Conservation (phyloP, 37 sponge, comb jelly and placozoan species). For the Halichondria panicea region DNA sequence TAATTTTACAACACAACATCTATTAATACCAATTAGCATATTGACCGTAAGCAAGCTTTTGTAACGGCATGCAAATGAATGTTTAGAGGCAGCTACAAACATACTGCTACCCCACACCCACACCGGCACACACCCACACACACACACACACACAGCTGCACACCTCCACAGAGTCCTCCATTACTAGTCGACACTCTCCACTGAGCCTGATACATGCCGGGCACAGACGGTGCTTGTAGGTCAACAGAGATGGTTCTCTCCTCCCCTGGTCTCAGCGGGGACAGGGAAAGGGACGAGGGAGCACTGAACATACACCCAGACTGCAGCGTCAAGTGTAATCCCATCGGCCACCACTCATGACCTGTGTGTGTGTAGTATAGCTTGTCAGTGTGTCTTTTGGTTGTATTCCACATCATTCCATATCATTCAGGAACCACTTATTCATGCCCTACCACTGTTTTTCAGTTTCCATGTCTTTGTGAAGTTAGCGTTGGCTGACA, state of each 20-base stretch:
- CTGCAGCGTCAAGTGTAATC: slow-evolving; percentile 42
- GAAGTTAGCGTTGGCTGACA: slow-evolving; percentile 62
- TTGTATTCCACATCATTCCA: background rate
- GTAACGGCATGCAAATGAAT: background rate
- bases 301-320: slow-evolving; percentile 53
- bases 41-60: background rate
- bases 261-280: slow-evolving; percentile 37
- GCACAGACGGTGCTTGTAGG: slow-evolving; percentile 48
- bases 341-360: slow-evolving; percentile 64
- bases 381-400: background rate
- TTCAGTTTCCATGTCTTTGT: slow-evolving; percentile 76
- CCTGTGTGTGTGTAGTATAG: slow-evolving; percentile 29
- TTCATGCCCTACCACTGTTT: slow-evolving; percentile 47
- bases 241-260: slow-evolving; percentile 53
- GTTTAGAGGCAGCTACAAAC: too few species aligned
- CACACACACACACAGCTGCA: slow-evolving; percentile 2
- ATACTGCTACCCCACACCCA: too few species aligned
- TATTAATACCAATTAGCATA: background rate
- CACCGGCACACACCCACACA: too few species aligned
- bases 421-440: background rate
- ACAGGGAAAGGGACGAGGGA: slow-evolving; percentile 13
- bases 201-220: slow-evolving; percentile 71
- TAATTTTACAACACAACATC: background rate
- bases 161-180: slow-evolving; percentile 82
- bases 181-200: slow-evolving; percentile 63